These are phyloP conservation scores for Trichopria drosophilae DNA, from an alignment of 2,888 invertebrate genomes.

Conservation along the genomic window DNA sequence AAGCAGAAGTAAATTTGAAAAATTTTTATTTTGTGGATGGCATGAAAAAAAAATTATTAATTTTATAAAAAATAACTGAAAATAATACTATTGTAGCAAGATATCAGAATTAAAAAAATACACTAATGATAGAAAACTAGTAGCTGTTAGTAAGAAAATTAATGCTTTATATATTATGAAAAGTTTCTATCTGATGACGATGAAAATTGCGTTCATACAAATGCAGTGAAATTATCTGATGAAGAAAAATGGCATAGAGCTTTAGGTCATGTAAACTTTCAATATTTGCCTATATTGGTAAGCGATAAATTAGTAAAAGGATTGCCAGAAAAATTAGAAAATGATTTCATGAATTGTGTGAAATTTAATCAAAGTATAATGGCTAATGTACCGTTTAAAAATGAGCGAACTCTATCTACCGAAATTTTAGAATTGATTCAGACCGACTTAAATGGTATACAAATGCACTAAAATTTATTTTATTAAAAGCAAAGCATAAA, in stretches of 20 bases:
- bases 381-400: conserved; percentile 32
- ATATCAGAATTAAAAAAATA: conserved; percentile 27
- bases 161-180: conserved; percentile 22
- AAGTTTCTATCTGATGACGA: conserved; percentile 9
- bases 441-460: conserved; percentile 1
- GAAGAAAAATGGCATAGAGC: conserved; percentile 36
- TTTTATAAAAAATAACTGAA: conserved; percentile 29
- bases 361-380: conserved; percentile 19
- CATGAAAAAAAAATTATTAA: conserved; percentile 33
- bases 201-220: not conserved
- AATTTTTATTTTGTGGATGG: conserved; percentile 18
- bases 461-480: no score
- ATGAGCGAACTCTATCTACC: no score
- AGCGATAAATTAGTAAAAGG: conserved; percentile 19
- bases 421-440: not conserved
- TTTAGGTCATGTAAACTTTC: conserved; percentile 36
- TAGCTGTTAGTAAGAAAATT: conserved; percentile 17
- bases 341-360: conserved; percentile 21
- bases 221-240: conserved; percentile 6
- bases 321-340: conserved; percentile 19
- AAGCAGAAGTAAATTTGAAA: conserved; percentile 12
- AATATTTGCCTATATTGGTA: conserved; percentile 26
- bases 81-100: conserved; percentile 26
- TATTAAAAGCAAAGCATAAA: no score
- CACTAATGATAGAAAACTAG: conserved; percentile 17